Base-by-base conservation (phyloP, 2,113 vertebrate species). In the Carassius carassius region DNA sequence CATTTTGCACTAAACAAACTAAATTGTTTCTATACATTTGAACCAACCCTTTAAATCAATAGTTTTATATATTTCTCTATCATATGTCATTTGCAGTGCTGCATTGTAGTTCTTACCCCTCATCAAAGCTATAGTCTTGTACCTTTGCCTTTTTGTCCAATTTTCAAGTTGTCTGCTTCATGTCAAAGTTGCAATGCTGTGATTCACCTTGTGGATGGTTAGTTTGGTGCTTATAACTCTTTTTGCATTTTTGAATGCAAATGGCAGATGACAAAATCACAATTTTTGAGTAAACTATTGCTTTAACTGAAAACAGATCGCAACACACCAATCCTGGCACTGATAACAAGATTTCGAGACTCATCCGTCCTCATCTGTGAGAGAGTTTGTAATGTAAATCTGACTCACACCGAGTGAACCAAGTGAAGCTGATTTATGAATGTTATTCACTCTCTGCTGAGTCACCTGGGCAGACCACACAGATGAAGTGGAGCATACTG, bases 291-390 rank as follows among this genome's bases (percentile, higher is more conserved):
- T 14, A 7, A 73, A 44, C 41, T 25, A 16, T 8, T 47, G 41
- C 41, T 74, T n/a, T 47, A 47, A 74, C n/a, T 47, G 41, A 44
- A 44, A 44, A 47, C 70, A 47, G 70, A 74, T 74, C 41, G 21
- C 41, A 73, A 8, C 6, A 7, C 37, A 23, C 5, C n/a, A 74
- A 9, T 23, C 13, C 41, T 74, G 72, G 72, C 72, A 49, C 5
- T 2, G 72, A 6, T 16, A 8, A 16, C 44, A 14, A 14, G 11
- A 16, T 14, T 25, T 16, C 49, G 19, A 13, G 70, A 73, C 37
- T 73, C 70, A 73, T 44, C 69, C n/a, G 69, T 44, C 35, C 10
- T 44, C 35, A 44, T 44, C 69, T 72, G 69, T 73, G 70, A 47
- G 70, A 72, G 19, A 10, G 41, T 73, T 14, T 73, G 37, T 73